A percentile compares a stretch with the other conserved stretches of the same genome.
phyloP scores from a whole-genome alignment of 2,888 invertebrate genomes.

The Caenorhabditis sinica region DNA sequence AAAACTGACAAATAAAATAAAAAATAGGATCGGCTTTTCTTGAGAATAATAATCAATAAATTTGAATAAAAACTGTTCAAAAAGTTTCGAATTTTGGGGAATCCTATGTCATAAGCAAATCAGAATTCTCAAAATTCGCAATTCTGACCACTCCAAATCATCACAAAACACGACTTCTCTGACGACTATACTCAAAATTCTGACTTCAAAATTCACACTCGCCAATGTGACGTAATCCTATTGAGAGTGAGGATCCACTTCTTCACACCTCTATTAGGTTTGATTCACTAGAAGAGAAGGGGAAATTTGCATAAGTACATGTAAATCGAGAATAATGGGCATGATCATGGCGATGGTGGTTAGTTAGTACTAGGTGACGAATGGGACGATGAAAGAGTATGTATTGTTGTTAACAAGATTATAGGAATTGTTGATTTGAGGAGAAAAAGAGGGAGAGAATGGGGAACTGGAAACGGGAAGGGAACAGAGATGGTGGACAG shows the following conservation, averaged over 20 bases:
- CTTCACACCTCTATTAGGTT: constrained; percentile 16
- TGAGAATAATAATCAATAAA: too few species aligned
- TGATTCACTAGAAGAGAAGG: constrained; percentile 4
- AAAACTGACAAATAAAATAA: too few species aligned
- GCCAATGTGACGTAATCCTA: constrained; percentile 6
- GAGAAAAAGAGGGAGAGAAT: neutral
- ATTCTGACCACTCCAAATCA: neutral
- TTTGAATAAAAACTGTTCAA: too few species aligned
- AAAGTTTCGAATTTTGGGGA: too few species aligned
- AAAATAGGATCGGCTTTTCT: too few species aligned
- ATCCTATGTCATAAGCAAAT: too few species aligned
- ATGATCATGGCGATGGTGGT: neutral
- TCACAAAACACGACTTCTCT: neutral
- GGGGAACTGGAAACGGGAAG: neutral
- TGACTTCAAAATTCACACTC: too few species aligned
- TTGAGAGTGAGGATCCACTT: neutral
- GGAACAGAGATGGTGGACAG: neutral
- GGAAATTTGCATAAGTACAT: constrained; percentile 49
- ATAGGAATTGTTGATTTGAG: neutral
- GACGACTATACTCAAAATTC: neutral
- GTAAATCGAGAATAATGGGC: constrained; percentile 11
- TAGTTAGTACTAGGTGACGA: constrained; percentile 4
- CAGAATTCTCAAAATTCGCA: too few species aligned
- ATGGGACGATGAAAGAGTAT: neutral
- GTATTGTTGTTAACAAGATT: constrained; percentile 37